Evolutionary conservation across 2,797 vertebrate species (phyloP), one percentile per base, ranked within the genome.

Genomic region (Chelmon rostratus): DNA sequence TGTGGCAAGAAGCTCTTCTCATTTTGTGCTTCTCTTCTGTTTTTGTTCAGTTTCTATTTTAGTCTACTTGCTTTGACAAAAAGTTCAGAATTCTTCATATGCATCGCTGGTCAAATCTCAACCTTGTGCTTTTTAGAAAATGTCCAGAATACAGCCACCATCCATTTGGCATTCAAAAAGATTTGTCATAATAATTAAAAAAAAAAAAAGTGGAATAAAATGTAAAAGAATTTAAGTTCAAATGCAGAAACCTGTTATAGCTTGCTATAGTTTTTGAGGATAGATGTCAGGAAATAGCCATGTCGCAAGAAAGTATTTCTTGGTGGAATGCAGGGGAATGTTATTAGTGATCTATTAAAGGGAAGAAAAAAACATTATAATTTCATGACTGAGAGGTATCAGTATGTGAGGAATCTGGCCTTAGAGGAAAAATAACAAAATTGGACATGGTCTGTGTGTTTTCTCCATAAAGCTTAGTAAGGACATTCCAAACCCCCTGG

Each of bases 331-430:
- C 53, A 69, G 63, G 56, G 37, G 67, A 85, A 81, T 69, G 68
- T 73, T 70, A 65, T 67, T 25, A 50, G 91, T 91, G 16, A 89
- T 72, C 71, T 68, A 89, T 90, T 87, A 85, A 76, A 71, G 56
- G 74, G 56, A 57, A 69, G 37, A 33, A 59, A 37, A 66, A 76
- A 57, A 65, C 12, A 56, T 73, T 57, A 69, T 84, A 54, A 83
- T 86, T 82, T 58, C 66, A 79, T 90, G 89, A 88, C 78, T 69
- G 57, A 76, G 74, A 68, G 52, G 76, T 68, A 86, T 83, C 37
- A 81, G 88, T 83, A 93, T 93, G 91, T 69, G 64, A 90, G 81
- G 92, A 93, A 95, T 94, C 52, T 67, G 47, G 70, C 82, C 35
- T 63, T 80, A 23, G 72, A 87, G 76, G 50, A 89, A 84, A 49